These are phyloP conservation scores for Dufourea novaeangliae DNA, from an alignment of 1,140 invertebrate species.

Conservation along the genomic window DNA sequence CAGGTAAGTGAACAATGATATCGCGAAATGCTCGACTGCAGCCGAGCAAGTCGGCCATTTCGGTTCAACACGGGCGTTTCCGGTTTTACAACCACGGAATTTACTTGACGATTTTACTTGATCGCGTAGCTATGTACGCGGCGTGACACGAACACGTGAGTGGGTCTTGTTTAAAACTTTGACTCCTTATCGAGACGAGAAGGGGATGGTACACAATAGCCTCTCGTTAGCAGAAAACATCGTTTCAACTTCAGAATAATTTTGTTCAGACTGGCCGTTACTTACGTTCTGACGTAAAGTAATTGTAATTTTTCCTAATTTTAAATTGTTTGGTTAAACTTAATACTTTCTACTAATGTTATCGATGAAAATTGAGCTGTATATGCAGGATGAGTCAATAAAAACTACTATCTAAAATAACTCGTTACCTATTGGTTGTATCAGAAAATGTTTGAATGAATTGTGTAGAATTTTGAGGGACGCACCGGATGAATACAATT, in stretches of 20 bases:
- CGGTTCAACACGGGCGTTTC: slow-evolving; percentile 29
- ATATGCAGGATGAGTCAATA: too few species aligned
- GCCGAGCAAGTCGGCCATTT: slow-evolving; percentile 39
- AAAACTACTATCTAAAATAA: too few species aligned
- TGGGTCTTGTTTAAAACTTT: neutral
- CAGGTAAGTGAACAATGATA: slow-evolving; percentile 81
- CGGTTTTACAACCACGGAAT: neutral
- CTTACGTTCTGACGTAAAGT: neutral
- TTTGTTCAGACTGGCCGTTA: neutral
- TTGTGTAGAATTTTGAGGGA: too few species aligned
- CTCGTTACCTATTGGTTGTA: too few species aligned
- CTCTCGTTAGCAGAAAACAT: neutral
- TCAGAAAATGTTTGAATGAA: too few species aligned
- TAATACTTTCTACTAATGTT: neutral
- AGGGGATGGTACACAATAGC: neutral
- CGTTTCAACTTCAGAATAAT: neutral
- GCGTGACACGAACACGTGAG: neutral
- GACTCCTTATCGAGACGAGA: neutral
- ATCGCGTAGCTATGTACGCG: neutral
- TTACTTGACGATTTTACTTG: neutral
- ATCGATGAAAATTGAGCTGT: too few species aligned
- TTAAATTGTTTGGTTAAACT: neutral
- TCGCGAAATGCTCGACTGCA: slow-evolving; percentile 47
- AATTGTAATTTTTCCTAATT: neutral
- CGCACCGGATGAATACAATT: too few species aligned